Evolutionary conservation across 1,140 invertebrate species (phyloP), one percentile per base, ranked within the genome.

Genomic region (Pseudachorutes palmiensis): DNA sequence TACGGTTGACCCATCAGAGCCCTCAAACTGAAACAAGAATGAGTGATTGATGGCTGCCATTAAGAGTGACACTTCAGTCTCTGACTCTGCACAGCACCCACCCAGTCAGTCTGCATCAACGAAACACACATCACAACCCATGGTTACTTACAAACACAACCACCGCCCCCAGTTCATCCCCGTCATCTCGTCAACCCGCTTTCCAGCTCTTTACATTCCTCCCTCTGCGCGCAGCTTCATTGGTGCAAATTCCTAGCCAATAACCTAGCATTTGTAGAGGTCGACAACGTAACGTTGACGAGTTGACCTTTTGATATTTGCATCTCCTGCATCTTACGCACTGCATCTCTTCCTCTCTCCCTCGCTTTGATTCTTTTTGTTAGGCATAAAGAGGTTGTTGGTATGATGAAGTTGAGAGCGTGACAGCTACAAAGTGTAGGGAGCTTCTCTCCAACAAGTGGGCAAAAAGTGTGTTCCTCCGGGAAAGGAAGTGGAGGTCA

Each of bases 1-100:
- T 63, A 55, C 51, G 51, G 12, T 33, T 71, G 70, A 48, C 62
- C 62, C 67, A 69, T 69, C 67, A 65, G 32, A 63, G 12, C 24
- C 51, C 51, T 55, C 26, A 66, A 62, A 66, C 36, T 48, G 68
- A 51, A 66, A 66, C 49, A 66, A 64, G 64, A 70, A 66, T 70
- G 64, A 69, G 70, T 72, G 70, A 74, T 74, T 69, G 72, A 74
- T 74, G 59, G 67, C 69, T 71, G 67, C 65, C 69, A 71, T 71
- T 70, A 71, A 58, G 63, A 67, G 63, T 73, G 72, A 73, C 72
- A 70, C 67, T 67, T 55, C 14, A 55, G 51, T 55, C 24, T 55
- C 51, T 48, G 62, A 67, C 60, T 62, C 30, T 64, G 48, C 30
- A 19, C 55, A 36, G 29, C 41, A 29, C 41, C 32, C 57, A 26